Evolutionary conservation across 2,113 vertebrate genomes (phyloP), one percentile per base, ranked within the genome.

Genomic region (Cyanocitta stelleri): DNA sequence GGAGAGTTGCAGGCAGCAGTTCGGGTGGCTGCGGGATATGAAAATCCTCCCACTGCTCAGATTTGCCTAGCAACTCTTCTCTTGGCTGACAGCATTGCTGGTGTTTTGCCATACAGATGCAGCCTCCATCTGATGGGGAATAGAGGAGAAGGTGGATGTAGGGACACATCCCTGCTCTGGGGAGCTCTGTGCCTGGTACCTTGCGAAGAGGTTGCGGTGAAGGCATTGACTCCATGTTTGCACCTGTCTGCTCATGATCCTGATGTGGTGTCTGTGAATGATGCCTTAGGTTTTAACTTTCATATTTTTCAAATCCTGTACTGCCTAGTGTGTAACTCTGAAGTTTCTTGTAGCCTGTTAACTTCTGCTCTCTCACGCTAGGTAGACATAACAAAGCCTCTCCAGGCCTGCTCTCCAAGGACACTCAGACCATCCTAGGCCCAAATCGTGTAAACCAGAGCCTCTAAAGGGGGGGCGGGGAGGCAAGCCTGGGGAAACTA

Each of bases 31-130:
- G 46, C 33, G 27, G 80, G 76, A 67, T 69, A 33, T 86, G 61
- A 81, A 71, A 87, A 85, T 87, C 81, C 81, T 93, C 77, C 69
- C 46, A 81, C 80, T 58, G 46, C 69, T 85, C 85, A 85, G 85
- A 87, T 91, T 89, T 86, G 87, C 93, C 81, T 91, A 83, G 73
- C 89, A 91, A 77, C 73, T 87, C 89, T 76, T 33, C 69, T 68
- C 63, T 77, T 94, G 92, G 81, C 85, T 62, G 77, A 22, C 64
- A 89, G 69, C 5, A 1, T 21, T 66, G 69, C 69, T 87, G 86
- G 55, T 87, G 33, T 18, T 44, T 69, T 85, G 69, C 77, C 82
- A 46, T 87, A 37, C 87, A 95, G 94, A 91, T 93, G 77, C 90
- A 87, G 73, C 29, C 51, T 81, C 90, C 94, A 74, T 85, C 85